Percentiles rank a stretch among this genome's conserved stretches.
These are phyloP conservation scores for Corythucha ciliata DNA, from an alignment of 2,888 invertebrate genomes.

Conservation along the genomic window DNA sequence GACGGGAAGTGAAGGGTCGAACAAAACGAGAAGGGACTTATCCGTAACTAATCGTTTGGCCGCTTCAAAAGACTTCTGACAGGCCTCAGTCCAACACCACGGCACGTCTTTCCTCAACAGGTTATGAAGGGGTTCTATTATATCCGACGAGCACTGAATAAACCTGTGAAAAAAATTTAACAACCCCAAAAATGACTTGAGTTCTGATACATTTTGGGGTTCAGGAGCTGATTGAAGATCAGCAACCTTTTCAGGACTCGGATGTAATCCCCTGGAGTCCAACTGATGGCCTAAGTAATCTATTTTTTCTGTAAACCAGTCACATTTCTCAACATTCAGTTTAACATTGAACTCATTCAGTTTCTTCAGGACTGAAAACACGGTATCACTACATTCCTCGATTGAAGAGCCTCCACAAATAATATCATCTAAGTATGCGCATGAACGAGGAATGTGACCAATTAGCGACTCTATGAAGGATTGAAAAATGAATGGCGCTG, in stretches of 20 bases:
- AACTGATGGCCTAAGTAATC: neutral
- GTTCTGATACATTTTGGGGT: neutral
- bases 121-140: constrained; percentile 7
- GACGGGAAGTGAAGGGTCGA: constrained; percentile 33
- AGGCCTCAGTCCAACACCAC: constrained; percentile 6
- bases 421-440: constrained; percentile 3
- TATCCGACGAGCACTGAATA: constrained; percentile 3
- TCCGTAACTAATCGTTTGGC: constrained; percentile 27
- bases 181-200: constrained; percentile 14
- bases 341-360: neutral
- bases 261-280: neutral
- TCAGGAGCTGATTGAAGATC: neutral
- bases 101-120: constrained; percentile 16
- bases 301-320: neutral
- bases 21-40: constrained; percentile 34
- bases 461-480: constrained; percentile 1
- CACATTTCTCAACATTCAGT: constrained; percentile 3
- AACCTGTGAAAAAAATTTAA: constrained; percentile 20
- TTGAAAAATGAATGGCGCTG: constrained; percentile 9
- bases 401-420: neutral
- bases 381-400: neutral
- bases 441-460: neutral
- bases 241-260: neutral
- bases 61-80: neutral
- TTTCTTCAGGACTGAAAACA: neutral